A percentile compares a stretch with the other conserved stretches of the same genome.
These are phyloP conservation scores for Zaprionus camerounensis DNA, from an alignment of 1,140 invertebrate genomes.

Conservation along the genomic window DNA sequence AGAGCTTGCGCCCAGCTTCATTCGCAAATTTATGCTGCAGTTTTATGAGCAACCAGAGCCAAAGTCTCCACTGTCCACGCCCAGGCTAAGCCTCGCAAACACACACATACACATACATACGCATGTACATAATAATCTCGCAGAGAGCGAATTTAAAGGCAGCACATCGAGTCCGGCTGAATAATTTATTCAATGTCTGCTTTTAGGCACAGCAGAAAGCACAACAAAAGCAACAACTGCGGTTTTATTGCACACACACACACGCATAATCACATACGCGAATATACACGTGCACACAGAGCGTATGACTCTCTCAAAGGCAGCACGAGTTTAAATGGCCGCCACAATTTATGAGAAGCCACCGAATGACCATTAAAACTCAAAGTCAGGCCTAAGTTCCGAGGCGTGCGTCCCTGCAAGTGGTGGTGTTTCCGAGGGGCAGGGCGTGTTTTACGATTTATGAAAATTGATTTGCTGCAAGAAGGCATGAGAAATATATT, in stretches of 20 bases:
- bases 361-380: slow-evolving; percentile 76
- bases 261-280: slow-evolving; percentile 14
- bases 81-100: not conserved
- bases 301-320: slow-evolving; percentile 36
- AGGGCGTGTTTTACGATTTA: slow-evolving; percentile 64
- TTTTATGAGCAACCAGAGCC: slow-evolving; percentile 72
- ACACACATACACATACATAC: slow-evolving; percentile 11
- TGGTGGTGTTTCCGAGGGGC: slow-evolving; percentile 53
- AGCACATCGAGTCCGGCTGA: slow-evolving; percentile 44
- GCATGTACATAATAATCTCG: slow-evolving; percentile 63
- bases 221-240: slow-evolving; percentile 57
- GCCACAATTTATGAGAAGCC: slow-evolving; percentile 67
- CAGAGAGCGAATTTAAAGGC: slow-evolving; percentile 65
- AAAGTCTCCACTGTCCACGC: slow-evolving; percentile 32
- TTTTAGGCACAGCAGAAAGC: slow-evolving; percentile 63
- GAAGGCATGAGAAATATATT: slow-evolving; percentile 39
- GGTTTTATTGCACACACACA: slow-evolving; percentile 66
- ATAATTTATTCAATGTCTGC: slow-evolving; percentile 83
- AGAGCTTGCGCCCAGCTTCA: slow-evolving; percentile 6
- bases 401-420: slow-evolving; percentile 21
- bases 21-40: slow-evolving; percentile 69
- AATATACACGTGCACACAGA: not conserved
- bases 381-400: slow-evolving; percentile 49
- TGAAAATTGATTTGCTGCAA: slow-evolving; percentile 70
- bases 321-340: slow-evolving; percentile 65